phyloP scores from a whole-genome alignment of 2,113 vertebrate genomes.

The Zapus hudsonius region DNA sequence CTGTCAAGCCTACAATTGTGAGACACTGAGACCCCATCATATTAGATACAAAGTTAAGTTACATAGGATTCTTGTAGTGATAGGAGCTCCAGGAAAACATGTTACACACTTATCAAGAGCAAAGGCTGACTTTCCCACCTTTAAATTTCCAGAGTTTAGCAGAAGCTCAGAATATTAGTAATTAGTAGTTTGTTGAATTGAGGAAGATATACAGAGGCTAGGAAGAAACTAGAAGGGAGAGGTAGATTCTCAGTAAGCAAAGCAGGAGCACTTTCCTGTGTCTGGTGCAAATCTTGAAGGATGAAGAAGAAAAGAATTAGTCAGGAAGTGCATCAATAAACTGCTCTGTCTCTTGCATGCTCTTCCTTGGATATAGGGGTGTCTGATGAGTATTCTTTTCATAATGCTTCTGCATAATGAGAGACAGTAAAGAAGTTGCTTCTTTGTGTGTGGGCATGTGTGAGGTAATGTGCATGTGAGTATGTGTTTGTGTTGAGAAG shows the following conservation, averaged over 20 bases:
- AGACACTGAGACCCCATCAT: neutral
- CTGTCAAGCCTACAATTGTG: neutral
- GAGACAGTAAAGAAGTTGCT: neutral
- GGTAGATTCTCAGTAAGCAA: neutral
- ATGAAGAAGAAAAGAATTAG: neutral
- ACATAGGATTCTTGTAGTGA: neutral
- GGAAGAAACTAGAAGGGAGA: neutral
- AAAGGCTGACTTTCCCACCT: neutral
- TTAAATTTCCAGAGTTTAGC: neutral
- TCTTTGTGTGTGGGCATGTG: neutral
- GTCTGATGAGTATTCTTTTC: neutral
- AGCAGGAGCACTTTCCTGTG: neutral
- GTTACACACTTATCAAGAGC: neutral
- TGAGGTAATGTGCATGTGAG: too few species aligned
- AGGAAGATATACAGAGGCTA: neutral
- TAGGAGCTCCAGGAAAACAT: neutral
- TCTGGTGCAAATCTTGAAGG: neutral
- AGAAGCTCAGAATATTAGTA: neutral
- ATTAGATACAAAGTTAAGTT: neutral
- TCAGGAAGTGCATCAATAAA: neutral
- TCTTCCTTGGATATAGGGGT: neutral
- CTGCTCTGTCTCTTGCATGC: neutral
- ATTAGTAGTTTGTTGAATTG: neutral
- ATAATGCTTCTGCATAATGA: neutral
- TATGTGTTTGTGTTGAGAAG: too few species aligned